phyloP scores from a whole-genome alignment of 2,113 vertebrate species.

The Neogale vison region DNA sequence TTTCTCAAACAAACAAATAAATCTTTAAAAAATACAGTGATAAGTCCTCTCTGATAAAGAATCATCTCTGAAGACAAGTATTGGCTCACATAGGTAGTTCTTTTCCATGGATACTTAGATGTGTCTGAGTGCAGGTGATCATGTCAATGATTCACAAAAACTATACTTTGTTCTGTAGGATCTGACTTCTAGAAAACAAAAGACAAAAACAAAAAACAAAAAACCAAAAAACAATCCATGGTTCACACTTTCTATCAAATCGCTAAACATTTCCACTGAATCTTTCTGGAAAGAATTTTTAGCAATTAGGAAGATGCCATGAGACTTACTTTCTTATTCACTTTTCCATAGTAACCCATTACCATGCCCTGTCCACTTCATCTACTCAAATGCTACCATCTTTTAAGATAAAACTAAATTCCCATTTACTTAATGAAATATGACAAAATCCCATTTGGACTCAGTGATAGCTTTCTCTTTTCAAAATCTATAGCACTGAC shows the following conservation, averaged over 20 bases:
- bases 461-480: conserved; percentile 31
- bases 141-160: not conserved
- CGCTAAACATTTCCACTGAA: not conserved
- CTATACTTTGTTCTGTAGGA: not conserved
- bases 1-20: not conserved
- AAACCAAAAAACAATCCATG: not conserved
- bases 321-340: not conserved
- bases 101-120: not conserved
- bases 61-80: not conserved
- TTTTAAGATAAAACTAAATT: conserved; percentile 43
- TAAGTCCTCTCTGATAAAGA: not conserved
- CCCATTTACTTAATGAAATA: conserved; percentile 38
- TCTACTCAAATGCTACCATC: conserved; percentile 1
- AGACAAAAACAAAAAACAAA: not conserved
- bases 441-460: not conserved
- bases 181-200: not conserved
- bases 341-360: not conserved
- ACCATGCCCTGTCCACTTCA: not conserved
- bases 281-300: conserved; percentile 8
- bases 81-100: not conserved
- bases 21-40: not conserved
- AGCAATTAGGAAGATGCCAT: not conserved
- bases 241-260: not conserved
- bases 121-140: not conserved
- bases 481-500: not conserved